phyloP scores from a whole-genome alignment of 2,797 vertebrate genomes.

The Oryzias dopingdopingensis region DNA sequence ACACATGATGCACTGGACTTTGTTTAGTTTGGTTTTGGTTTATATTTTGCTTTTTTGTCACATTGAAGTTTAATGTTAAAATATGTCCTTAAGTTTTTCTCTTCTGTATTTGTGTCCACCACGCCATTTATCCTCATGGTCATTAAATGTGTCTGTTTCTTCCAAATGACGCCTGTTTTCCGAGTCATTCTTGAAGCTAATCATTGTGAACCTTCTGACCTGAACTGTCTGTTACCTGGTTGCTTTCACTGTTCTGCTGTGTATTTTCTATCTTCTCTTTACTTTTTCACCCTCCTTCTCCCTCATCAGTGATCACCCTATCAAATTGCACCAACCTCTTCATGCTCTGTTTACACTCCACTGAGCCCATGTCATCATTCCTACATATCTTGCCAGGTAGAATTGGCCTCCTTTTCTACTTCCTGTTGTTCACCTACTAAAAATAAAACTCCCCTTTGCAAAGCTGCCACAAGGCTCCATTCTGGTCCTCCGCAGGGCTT shows the following conservation, averaged over 20 bases:
- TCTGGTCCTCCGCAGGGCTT: slow-evolving; percentile 69
- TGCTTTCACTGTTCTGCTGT: slow-evolving; percentile 28
- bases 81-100: too few species aligned
- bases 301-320: slow-evolving; percentile 44
- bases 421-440: slow-evolving; percentile 81
- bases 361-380: slow-evolving; percentile 76
- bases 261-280: slow-evolving; percentile 30
- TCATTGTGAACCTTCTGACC: slow-evolving; percentile 37
- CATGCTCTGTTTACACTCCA: slow-evolving; percentile 67
- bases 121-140: too few species aligned
- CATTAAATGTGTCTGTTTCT: background rate
- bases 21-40: too few species aligned
- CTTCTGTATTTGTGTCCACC: too few species aligned
- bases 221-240: slow-evolving; percentile 7
- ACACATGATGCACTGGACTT: too few species aligned
- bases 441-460: slow-evolving; percentile 76
- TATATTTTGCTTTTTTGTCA: too few species aligned
- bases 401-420: slow-evolving; percentile 81
- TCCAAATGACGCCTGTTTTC: slow-evolving; percentile 9
- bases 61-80: too few species aligned
- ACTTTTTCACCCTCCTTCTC: slow-evolving; percentile 11
- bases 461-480: slow-evolving; percentile 67
- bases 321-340: slow-evolving; percentile 53
- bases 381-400: slow-evolving; percentile 79
- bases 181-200: slow-evolving; percentile 21